Conservation (phyloP, 2,888 invertebrate genomes). For the Drosophila niveifrons region DNA sequence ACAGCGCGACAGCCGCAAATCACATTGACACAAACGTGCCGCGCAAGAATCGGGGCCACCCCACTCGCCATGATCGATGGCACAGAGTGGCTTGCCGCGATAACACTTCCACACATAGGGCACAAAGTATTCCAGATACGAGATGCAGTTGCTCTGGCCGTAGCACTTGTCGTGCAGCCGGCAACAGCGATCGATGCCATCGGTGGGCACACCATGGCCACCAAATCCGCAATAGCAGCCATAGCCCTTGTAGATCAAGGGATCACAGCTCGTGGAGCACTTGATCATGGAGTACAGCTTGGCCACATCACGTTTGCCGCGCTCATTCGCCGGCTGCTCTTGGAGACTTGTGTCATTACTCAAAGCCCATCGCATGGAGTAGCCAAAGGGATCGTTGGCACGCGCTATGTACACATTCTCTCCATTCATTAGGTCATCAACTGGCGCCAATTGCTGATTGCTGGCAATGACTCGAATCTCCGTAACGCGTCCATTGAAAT, state of each 20-base stretch:
- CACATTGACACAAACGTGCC: slow-evolving; percentile 93
- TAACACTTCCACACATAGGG: slow-evolving; percentile 96
- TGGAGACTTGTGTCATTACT: slow-evolving; percentile 47
- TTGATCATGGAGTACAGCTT: slow-evolving; percentile 94
- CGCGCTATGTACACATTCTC: slow-evolving; percentile 82
- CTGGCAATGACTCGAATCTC: slow-evolving; percentile 59
- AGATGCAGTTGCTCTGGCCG: slow-evolving; percentile 91
- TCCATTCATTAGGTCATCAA: slow-evolving; percentile 58
- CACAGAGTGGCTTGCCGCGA: slow-evolving; percentile 91
- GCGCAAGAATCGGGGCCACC: slow-evolving; percentile 89
- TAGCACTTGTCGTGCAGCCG: slow-evolving; percentile 95
- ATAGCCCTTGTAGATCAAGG: slow-evolving; percentile 93
- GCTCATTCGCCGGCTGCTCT: slow-evolving; percentile 64
- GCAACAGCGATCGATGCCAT: slow-evolving; percentile 93
- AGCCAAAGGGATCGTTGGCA: slow-evolving; percentile 85
- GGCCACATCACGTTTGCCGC: slow-evolving; percentile 91
- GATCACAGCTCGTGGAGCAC: slow-evolving; percentile 94
- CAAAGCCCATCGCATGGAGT: slow-evolving; percentile 83
- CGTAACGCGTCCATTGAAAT: slow-evolving; percentile 62
- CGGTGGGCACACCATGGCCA: slow-evolving; percentile 91
- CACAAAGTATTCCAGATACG: slow-evolving; percentile 93
- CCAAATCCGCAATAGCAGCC: slow-evolving; percentile 96
- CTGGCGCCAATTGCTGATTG: slow-evolving; percentile 22
- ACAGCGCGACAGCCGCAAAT: slow-evolving; percentile 92
- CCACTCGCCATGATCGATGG: slow-evolving; percentile 87